Base-by-base conservation (phyloP, 2,888 invertebrate species). In the Notodonta ziczac region DNA sequence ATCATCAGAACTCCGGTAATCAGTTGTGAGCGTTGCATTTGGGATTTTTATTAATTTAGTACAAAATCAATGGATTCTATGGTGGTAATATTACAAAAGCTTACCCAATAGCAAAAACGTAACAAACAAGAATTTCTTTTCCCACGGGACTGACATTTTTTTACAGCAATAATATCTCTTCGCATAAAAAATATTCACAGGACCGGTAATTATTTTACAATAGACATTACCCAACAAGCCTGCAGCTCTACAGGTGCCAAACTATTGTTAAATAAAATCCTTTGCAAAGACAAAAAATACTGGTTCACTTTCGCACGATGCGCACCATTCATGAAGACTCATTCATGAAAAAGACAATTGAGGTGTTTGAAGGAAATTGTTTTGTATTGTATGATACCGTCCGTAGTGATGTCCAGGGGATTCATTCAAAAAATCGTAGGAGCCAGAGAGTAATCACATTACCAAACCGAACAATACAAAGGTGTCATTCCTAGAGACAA, bases 241-340 rank as follows among this genome's bases (percentile, higher is more conserved):
- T 67, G 67, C 68, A 69, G 59, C 67, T 65, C 63, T 66, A 73
- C 73, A 73, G 74, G 74, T 73, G 72, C 65, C 67, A 71, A 69
- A 65, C 64, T 63, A 65, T 73, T 73, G 64, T 74, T 62, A 61
- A 56, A 67, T 65, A 69, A 67, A 61, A 55, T 58, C 58, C 64
- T 67, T 60, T 60, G 13, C 5, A 61, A 54, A 61, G 46, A 67
- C 46, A 66, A 66, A 65, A 59, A 65, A 65, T 57, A 53, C 13
- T 64, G 60, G 56, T 66, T 64, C 51, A 59, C 62, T 63, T 61
- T 65, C 72, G 61, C 73, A 70, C 65, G 65, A 53, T 65, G 51
- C 57, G 61, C 35, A 56, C 62, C 54, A 57, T 60, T 60, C 63
- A 63, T 60, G 61, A 67, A 69, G 63, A 56, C 62, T 63, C 65